Evolutionary conservation across 2,888 invertebrate species (phyloP).

Genomic region (Mimumesa dahlbomi): DNA sequence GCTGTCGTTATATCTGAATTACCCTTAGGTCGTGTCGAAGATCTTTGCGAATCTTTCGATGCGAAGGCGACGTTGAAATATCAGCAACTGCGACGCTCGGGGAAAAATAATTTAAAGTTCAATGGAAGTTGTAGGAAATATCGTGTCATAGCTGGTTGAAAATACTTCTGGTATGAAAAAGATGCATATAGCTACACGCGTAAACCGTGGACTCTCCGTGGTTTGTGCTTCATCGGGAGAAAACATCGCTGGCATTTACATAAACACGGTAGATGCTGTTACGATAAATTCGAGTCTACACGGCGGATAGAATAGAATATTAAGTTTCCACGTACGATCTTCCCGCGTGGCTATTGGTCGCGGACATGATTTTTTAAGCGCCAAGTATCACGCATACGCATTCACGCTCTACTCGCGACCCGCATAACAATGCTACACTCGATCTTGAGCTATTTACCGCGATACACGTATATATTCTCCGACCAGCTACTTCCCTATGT

Average conservation of each 20-base stretch:
- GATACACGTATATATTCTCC: not conserved
- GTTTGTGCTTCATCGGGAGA: slow-evolving; percentile 40
- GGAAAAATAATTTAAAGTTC: too few species aligned
- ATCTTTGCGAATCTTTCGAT: too few species aligned
- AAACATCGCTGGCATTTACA: slow-evolving; percentile 58
- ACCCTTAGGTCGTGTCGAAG: too few species aligned
- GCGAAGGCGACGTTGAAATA: too few species aligned
- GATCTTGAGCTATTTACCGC: not conserved
- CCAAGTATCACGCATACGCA: slow-evolving; percentile 2
- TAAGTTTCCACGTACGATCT: slow-evolving; percentile 49
- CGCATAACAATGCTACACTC: slow-evolving; percentile 33
- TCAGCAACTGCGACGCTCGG: too few species aligned
- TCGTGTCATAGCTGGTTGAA: too few species aligned
- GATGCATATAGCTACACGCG: not conserved
- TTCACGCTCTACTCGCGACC: slow-evolving; percentile 23
- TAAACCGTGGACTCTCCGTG: not conserved
- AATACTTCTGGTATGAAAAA: slow-evolving; percentile 2
- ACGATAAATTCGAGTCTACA: slow-evolving; percentile 57
- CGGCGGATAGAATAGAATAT: slow-evolving; percentile 55
- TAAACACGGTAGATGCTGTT: slow-evolving; percentile 64
- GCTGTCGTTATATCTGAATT: too few species aligned
- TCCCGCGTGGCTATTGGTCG: slow-evolving; percentile 22
- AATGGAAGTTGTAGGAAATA: too few species aligned
- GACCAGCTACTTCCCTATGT: not conserved
- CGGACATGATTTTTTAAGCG: slow-evolving; percentile 13